Conservation (phyloP, 2,113 vertebrate genomes). For the Psilopsiagon aymara region DNA sequence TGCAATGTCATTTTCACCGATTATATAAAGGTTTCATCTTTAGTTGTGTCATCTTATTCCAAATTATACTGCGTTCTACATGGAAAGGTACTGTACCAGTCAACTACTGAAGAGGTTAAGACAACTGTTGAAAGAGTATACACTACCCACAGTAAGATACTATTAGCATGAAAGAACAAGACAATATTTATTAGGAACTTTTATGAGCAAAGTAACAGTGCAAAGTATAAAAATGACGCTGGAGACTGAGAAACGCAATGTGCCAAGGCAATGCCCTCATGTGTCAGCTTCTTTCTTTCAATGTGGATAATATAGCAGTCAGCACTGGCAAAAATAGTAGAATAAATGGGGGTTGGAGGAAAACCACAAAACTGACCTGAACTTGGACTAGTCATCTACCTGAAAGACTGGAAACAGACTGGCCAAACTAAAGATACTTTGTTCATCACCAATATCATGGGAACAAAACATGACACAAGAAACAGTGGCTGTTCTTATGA, state of each 20-base stretch:
- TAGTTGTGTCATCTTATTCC: neutral
- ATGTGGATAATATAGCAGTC: fast-evolving
- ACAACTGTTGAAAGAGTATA: neutral
- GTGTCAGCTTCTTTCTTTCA: neutral
- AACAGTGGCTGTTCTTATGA: neutral
- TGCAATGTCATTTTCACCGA: neutral
- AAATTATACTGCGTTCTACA: neutral
- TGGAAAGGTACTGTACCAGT: neutral
- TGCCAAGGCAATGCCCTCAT: neutral
- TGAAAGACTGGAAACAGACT: neutral
- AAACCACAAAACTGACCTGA: neutral
- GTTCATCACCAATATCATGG: neutral
- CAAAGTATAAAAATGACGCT: neutral
- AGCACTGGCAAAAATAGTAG: neutral
- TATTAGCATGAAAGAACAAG: neutral
- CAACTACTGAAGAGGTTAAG: neutral
- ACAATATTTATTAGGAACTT: neutral
- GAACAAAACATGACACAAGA: neutral
- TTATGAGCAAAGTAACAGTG: neutral
- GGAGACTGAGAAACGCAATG: neutral
- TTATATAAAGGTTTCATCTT: neutral
- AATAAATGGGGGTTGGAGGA: neutral
- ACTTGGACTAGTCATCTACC: neutral
- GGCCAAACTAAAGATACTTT: neutral
- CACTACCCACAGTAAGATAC: neutral